Percentiles rank a stretch among this genome's conserved stretches.
phyloP scores from a whole-genome alignment of 2,888 invertebrate genomes.

The Baccha elongata region DNA sequence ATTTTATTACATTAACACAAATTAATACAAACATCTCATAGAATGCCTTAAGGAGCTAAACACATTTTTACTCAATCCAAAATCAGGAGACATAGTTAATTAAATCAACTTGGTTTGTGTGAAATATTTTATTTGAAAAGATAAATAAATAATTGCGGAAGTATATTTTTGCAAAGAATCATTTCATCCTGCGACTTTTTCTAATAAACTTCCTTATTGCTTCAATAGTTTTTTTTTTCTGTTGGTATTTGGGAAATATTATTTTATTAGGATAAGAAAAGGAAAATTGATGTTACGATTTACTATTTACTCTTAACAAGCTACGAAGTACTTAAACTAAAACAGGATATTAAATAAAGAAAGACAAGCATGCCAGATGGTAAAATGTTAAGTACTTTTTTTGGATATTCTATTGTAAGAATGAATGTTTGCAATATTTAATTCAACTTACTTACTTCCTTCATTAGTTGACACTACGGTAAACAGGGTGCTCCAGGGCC shows the following conservation, averaged over 20 bases:
- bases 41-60: not conserved
- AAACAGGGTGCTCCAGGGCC: too few relatives aligned
- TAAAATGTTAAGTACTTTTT: too few relatives aligned
- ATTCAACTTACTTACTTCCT: too few relatives aligned
- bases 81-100: slow-evolving; percentile 4
- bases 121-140: slow-evolving; percentile 39
- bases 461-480: too few relatives aligned
- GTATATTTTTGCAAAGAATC: slow-evolving; percentile 22
- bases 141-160: slow-evolving; percentile 32
- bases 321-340: too few relatives aligned
- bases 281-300: too few relatives aligned
- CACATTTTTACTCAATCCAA: not conserved
- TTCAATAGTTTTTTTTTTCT: not conserved
- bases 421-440: too few relatives aligned
- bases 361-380: too few relatives aligned
- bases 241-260: not conserved
- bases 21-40: slow-evolving; percentile 24
- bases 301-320: too few relatives aligned
- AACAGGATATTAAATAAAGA: too few relatives aligned
- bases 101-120: slow-evolving; percentile 25
- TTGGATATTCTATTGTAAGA: too few relatives aligned
- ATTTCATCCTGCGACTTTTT: slow-evolving; percentile 24
- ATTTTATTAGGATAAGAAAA: too few relatives aligned
- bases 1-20: slow-evolving; percentile 9
- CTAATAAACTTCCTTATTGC: slow-evolving; percentile 18